These are phyloP conservation scores for Mimas tiliae DNA, from an alignment of 2,888 invertebrate genomes.

Conservation along the genomic window DNA sequence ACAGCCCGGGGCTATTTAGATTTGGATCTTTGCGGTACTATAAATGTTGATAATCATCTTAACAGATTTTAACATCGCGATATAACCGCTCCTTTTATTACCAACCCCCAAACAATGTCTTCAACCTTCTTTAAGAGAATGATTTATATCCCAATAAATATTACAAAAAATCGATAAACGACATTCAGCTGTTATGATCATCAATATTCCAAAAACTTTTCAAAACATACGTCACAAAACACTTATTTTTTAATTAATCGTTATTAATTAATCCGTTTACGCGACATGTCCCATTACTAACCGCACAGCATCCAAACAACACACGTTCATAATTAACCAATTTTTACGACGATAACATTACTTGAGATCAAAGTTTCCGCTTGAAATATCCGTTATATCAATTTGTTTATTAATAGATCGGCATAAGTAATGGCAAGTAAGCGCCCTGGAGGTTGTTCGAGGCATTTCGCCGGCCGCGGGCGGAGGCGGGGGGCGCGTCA, in stretches of 20 bases:
- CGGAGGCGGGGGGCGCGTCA: conserved; percentile 78
- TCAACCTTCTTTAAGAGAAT: background rate
- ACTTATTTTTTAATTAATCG: background rate
- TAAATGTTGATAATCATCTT: conserved; percentile 63
- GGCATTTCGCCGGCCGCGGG: conserved; percentile 72
- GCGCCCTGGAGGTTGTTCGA: conserved; percentile 70
- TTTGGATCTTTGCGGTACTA: conserved; percentile 60
- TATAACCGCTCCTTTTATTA: conserved; percentile 39
- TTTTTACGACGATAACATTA: conserved; percentile 47
- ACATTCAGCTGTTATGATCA: background rate
- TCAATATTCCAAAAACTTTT: conserved; percentile 10
- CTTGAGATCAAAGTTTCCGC: conserved; percentile 58
- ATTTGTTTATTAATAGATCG: conserved; percentile 83
- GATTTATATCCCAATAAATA: conserved; percentile 13
- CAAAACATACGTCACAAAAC: background rate
- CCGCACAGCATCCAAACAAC: background rate
- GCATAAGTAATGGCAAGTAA: conserved; percentile 82
- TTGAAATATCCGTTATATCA: conserved; percentile 74
- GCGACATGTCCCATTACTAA: background rate
- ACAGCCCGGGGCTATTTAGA: conserved; percentile 61
- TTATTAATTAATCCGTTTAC: conserved; percentile 15
- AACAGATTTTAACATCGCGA: conserved; percentile 57
- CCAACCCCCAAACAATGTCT: background rate
- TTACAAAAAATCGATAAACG: background rate
- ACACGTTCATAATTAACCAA: conserved; percentile 39